Evolutionary conservation across 2,888 invertebrate species (phyloP).

Genomic region (Stramonita haemastoma): DNA sequence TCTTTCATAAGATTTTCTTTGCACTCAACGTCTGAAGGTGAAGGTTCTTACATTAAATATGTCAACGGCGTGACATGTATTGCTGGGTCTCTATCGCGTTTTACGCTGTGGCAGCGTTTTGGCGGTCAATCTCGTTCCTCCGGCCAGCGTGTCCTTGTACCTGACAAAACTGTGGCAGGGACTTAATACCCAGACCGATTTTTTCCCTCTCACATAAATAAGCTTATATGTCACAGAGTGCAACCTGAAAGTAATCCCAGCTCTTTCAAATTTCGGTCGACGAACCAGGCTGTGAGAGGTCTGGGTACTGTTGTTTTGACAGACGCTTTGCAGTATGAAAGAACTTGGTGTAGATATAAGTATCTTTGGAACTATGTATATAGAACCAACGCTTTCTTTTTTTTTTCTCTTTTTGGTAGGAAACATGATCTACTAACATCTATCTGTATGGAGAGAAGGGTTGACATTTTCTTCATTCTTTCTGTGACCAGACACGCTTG

Average conservation of each 20-base stretch:
- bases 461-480: background rate
- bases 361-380: no score
- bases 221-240: background rate
- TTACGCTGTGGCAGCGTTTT: background rate
- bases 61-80: background rate
- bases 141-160: background rate
- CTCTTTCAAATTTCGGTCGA: background rate
- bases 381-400: no score
- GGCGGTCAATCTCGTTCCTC: background rate
- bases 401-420: no score
- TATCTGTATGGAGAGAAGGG: background rate
- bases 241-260: background rate
- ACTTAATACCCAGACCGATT: background rate
- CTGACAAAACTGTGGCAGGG: background rate
- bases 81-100: background rate
- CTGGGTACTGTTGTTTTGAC: background rate
- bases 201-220: background rate
- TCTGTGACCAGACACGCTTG: conserved; percentile 5
- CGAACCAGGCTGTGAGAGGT: background rate
- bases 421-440: no score
- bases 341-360: no score
- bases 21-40: no score
- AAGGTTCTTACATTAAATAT: no score
- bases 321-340: no score
- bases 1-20: no score